Base-by-base conservation (phyloP, 2,113 vertebrate genomes). In the Sprattus sprattus region DNA sequence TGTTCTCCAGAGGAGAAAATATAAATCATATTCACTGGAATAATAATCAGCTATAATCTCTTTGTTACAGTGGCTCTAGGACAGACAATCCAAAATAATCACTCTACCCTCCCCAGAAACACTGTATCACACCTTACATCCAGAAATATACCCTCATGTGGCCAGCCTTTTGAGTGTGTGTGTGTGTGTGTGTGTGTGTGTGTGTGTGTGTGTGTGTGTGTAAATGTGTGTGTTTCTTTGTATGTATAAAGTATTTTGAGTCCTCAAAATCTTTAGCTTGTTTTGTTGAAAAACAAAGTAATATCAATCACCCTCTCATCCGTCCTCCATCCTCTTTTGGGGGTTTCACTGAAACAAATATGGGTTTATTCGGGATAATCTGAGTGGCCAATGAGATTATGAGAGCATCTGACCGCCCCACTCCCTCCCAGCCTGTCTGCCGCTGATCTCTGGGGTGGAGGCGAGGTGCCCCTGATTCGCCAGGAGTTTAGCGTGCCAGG, bases 401-500 rank as follows among this genome's bases (percentile, higher is more conserved):
- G 44, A 50, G 47, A 57, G 85, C 52, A 88, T 50, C 54, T 88
- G 84, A 75, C 22, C 81, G 25, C 9, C 67, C 28, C 67, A 71
- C 8, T 6, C n/a, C n/a, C 25, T 3, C 64, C 75, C 45, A 80
- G 50, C 54, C 78, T 84, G 47, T 64, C 81, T 87, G 49, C 39
- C 20, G 13, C 82, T 28, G 64, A 46, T 88, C 80, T 81, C 13
- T 1, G 22, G 88, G 83, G 60, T 45, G 87, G 83, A 88, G 89
- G 88, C 57, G 86, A 88, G 81, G 87, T 88, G 93, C 94, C 92
- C 93, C 89, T 90, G 85, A 87, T 89, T 10, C 87, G 89, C 81
- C 82, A 89, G 82, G 90, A 89, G 89, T 88, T 81, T 87, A 71
- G 88, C 93, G 94, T 95, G 91, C 93, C 91, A 92, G 87, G 83